Percentiles rank a stretch among this genome's conserved stretches.
phyloP scores from a whole-genome alignment of 2,797 vertebrate species.

The Cyclopterus lumpus region DNA sequence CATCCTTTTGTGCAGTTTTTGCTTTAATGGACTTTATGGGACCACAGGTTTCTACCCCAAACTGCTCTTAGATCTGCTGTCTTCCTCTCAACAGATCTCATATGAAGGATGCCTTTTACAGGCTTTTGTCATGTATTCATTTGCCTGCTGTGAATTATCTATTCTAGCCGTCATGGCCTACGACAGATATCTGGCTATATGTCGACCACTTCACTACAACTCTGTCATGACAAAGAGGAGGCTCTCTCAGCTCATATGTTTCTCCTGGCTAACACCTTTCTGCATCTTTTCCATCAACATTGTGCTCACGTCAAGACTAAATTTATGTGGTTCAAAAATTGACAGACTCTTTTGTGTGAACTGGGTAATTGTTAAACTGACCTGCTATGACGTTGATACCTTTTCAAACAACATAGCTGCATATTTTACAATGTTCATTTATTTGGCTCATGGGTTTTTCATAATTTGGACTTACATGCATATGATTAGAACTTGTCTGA shows the following conservation, averaged over 20 bases:
- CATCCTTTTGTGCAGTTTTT: constrained; percentile 58
- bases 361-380: constrained; percentile 46
- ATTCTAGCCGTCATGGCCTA: constrained; percentile 67
- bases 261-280: constrained; percentile 53
- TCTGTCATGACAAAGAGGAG: constrained; percentile 51
- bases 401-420: neutral
- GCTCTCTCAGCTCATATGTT: constrained; percentile 46
- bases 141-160: constrained; percentile 45
- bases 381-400: constrained; percentile 29
- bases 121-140: constrained; percentile 59
- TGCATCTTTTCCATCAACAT: neutral
- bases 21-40: constrained; percentile 58
- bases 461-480: constrained; percentile 63
- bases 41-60: constrained; percentile 67
- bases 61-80: constrained; percentile 53
- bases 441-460: constrained; percentile 29
- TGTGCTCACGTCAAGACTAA: constrained; percentile 6
- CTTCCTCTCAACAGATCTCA: constrained; percentile 39
- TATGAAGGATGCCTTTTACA: constrained; percentile 58
- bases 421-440: constrained; percentile 10
- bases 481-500: constrained; percentile 26
- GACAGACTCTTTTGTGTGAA: constrained; percentile 53
- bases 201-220: constrained; percentile 60
- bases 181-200: constrained; percentile 72
- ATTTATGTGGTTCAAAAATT: constrained; percentile 39